A percentile compares a stretch with the other conserved stretches of the same genome.
These are phyloP conservation scores for Plutella xylostella DNA, from an alignment of 2,888 invertebrate species.

Conservation along the genomic window DNA sequence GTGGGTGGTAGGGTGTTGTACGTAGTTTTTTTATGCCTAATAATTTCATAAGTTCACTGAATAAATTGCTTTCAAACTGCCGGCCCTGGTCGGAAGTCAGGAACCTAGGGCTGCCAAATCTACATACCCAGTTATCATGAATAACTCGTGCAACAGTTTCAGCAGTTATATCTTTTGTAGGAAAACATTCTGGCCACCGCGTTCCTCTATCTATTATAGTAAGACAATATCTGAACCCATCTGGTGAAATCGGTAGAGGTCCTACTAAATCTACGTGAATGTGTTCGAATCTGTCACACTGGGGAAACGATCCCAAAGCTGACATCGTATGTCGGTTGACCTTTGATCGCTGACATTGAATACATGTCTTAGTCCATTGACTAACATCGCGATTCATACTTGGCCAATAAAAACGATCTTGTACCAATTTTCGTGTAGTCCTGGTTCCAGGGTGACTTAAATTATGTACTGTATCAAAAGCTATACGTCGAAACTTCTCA, in stretches of 20 bases:
- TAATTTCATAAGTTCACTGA: constrained; percentile 20
- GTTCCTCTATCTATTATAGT: constrained; percentile 20
- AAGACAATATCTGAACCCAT: constrained; percentile 19
- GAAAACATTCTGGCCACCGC: constrained; percentile 19
- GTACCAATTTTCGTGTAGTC: too few relatives aligned
- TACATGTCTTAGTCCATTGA: constrained; percentile 2
- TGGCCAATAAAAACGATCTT: constrained; percentile 9
- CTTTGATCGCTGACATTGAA: constrained; percentile 7
- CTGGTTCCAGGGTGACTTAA: too few relatives aligned
- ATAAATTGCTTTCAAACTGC: constrained; percentile 29
- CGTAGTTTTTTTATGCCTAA: constrained; percentile 9
- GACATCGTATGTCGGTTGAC: constrained; percentile 8
- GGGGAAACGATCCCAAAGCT: neutral
- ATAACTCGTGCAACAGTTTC: constrained; percentile 18
- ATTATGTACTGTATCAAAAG: too few relatives aligned
- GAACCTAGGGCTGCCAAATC: constrained; percentile 6
- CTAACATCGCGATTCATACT: constrained; percentile 6
- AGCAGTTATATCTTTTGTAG: constrained; percentile 18
- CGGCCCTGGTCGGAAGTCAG: constrained; percentile 31
- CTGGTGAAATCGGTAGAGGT: constrained; percentile 9
- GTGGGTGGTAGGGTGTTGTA: constrained; percentile 19
- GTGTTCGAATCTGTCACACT: constrained; percentile 5
- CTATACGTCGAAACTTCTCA: too few relatives aligned
- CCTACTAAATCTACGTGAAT: constrained; percentile 7
- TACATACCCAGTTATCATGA: constrained; percentile 7